phyloP scores from a whole-genome alignment of 2,888 invertebrate species.

The Yponomeuta evonymella region DNA sequence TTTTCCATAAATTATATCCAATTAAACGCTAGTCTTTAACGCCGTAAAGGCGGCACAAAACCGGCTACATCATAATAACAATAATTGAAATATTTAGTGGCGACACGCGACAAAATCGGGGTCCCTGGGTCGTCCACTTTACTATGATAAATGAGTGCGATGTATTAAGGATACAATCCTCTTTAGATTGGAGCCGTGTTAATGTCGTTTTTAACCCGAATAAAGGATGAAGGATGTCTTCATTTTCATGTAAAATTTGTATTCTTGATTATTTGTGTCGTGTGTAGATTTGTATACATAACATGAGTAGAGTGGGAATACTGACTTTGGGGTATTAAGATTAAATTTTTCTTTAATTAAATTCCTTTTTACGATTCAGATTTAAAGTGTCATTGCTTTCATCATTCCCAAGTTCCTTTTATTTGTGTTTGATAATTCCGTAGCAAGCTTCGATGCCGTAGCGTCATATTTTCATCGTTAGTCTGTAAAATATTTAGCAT shows the following conservation, averaged over 20 bases:
- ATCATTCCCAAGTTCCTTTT: no score
- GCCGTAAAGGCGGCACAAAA: not conserved
- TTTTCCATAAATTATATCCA: not conserved
- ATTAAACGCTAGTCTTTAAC: not conserved
- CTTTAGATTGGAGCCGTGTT: not conserved
- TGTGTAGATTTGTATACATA: no score
- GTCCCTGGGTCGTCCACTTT: conserved; percentile 26
- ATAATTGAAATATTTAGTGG: conserved; percentile 62
- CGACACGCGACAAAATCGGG: conserved; percentile 43
- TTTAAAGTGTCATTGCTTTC: no score
- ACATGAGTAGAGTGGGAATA: no score
- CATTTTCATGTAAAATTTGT: not conserved
- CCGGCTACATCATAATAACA: not conserved
- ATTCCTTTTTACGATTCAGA: no score
- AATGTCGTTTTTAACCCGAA: conserved; percentile 6
- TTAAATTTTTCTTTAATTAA: no score
- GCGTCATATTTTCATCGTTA: not conserved
- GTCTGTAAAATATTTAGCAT: not conserved
- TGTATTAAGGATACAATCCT: conserved; percentile 8
- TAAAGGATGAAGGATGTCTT: conserved; percentile 3
- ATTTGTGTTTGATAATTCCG: no score
- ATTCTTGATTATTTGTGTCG: not conserved
- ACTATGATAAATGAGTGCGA: conserved; percentile 27
- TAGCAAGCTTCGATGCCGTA: no score
- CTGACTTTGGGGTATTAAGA: no score